Evolutionary conservation across 2,113 vertebrate species (phyloP).

Genomic region (Bos javanicus): DNA sequence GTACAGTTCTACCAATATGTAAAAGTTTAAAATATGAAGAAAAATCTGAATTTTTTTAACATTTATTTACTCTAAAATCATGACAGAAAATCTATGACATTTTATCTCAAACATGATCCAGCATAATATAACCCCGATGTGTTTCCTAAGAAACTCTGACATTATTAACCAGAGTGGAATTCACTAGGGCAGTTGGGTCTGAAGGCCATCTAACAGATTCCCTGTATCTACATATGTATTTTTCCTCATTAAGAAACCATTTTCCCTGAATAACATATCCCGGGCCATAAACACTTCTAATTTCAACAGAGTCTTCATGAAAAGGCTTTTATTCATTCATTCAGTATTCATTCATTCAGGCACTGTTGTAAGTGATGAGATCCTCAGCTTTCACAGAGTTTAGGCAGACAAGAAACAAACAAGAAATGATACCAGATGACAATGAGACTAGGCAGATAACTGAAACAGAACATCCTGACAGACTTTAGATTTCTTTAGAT

Average conservation of each 20-base stretch:
- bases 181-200: neutral
- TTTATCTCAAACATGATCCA: conserved; percentile 27
- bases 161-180: neutral
- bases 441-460: neutral
- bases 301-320: conserved; percentile 16
- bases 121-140: neutral
- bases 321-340: conserved; percentile 32
- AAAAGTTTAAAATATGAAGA: neutral
- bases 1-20: neutral
- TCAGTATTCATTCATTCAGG: neutral
- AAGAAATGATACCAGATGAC: neutral
- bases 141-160: neutral
- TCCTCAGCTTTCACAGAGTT: neutral
- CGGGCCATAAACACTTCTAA: conserved; percentile 26
- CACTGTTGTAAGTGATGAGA: neutral
- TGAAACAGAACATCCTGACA: neutral
- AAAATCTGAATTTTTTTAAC: neutral
- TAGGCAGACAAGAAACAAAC: neutral
- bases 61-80: neutral
- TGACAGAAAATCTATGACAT: neutral
- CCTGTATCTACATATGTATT: neutral
- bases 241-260: conserved; percentile 43
- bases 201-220: neutral
- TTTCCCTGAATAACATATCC: conserved; percentile 24
- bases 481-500: neutral